phyloP scores from a whole-genome alignment of 2,797 vertebrate species.

The Periparus ater region DNA sequence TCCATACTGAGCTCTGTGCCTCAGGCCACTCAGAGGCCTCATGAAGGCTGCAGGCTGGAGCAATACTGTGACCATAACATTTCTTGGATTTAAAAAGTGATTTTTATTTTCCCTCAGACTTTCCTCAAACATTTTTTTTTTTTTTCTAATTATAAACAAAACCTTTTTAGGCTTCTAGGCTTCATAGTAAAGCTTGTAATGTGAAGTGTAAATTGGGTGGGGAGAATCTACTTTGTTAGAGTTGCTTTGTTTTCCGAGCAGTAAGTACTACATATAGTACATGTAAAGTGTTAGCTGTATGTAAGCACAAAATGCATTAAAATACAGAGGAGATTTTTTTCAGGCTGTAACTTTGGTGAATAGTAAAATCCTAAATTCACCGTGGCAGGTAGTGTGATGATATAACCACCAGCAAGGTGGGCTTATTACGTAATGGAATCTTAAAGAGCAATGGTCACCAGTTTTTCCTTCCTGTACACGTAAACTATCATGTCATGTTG shows the following conservation, averaged over 20 bases:
- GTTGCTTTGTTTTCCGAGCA: conserved; percentile 83
- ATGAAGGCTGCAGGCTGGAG: conserved; percentile 67
- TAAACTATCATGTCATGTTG: conserved; percentile 69
- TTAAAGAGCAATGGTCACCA: conserved; percentile 77
- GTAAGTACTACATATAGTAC: conserved; percentile 80
- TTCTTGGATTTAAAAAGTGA: conserved; percentile 70
- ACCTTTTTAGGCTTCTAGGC: conserved; percentile 83
- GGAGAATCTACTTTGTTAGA: conserved; percentile 83
- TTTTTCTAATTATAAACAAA: conserved; percentile 85
- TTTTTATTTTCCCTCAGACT: conserved; percentile 67
- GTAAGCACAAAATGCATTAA: conserved; percentile 79
- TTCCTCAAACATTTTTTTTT: conserved; percentile 75
- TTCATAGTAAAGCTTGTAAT: conserved; percentile 86
- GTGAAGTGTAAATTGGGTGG: conserved; percentile 80
- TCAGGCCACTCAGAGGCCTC: conserved; percentile 52
- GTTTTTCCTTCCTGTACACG: conserved; percentile 60
- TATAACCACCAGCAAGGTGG: conserved; percentile 71
- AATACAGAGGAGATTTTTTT: conserved; percentile 74
- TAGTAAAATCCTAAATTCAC: conserved; percentile 56
- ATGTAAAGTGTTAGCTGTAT: conserved; percentile 78
- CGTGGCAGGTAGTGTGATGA: conserved; percentile 79
- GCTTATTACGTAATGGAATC: conserved; percentile 71
- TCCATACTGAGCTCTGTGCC: conserved; percentile 32
- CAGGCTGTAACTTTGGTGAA: conserved; percentile 76
- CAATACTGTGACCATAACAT: conserved; percentile 68